Evolutionary conservation across 2,797 vertebrate genomes (phyloP).

Genomic region (Neosilurus hyrtlii): DNA sequence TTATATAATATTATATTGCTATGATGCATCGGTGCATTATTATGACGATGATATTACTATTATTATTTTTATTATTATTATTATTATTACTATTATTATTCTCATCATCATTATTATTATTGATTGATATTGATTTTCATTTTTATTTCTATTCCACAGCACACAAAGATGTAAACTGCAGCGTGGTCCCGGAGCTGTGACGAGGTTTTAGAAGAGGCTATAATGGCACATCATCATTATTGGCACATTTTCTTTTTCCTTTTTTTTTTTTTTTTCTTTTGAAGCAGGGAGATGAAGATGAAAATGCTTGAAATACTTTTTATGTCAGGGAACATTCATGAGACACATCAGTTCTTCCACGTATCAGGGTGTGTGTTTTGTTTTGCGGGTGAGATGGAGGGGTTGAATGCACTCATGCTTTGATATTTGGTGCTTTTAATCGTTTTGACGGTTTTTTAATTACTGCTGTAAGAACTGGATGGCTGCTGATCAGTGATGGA

Average conservation of each 20-base stretch:
- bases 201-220: conserved; percentile 11
- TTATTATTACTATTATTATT: not conserved
- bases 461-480: not conserved
- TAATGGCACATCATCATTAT: not conserved
- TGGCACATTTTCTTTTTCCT: conserved; percentile 3
- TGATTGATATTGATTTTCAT: conserved; percentile 17
- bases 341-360: conserved; percentile 7
- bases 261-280: not conserved
- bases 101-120: not conserved
- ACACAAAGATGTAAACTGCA: conserved; percentile 61
- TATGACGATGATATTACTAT: not conserved
- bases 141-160: conserved; percentile 58
- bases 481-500: not conserved
- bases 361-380: not conserved
- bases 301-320: not conserved
- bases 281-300: not conserved
- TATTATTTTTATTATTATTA: not conserved
- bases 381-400: not conserved
- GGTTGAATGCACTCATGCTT: not conserved
- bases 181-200: conserved; percentile 14
- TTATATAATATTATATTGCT: no score
- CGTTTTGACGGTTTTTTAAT: not conserved
- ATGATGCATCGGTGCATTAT: no score
- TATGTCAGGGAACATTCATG: conserved; percentile 33
- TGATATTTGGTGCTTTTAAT: not conserved